phyloP scores from a whole-genome alignment of 2,797 vertebrate species.

The Phataginus tricuspis region DNA sequence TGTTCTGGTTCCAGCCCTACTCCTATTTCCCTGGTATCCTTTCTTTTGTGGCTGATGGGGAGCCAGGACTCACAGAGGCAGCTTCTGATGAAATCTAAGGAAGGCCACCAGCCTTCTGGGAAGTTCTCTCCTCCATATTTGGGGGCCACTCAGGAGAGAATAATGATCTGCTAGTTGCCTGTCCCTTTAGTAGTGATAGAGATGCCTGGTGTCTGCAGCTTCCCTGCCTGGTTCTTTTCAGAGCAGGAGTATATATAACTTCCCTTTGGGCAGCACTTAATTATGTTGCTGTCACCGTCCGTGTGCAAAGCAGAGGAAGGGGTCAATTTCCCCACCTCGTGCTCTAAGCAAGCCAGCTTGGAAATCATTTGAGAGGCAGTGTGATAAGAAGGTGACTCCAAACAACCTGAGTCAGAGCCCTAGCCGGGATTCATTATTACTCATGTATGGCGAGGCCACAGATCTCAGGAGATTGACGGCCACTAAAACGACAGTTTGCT shows the following conservation, averaged over 20 bases:
- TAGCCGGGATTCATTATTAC: not conserved
- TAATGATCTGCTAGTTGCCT: not conserved
- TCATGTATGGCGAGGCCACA: not conserved
- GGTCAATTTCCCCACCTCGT: no score
- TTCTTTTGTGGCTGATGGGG: not conserved
- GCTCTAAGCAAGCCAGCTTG: not conserved
- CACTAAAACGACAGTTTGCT: fast-evolving
- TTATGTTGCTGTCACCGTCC: no score
- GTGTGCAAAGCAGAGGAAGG: not conserved
- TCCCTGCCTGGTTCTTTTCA: not conserved
- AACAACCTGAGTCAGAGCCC: not conserved
- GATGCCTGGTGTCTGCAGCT: not conserved
- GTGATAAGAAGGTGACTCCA: not conserved
- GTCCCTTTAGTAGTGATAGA: not conserved
- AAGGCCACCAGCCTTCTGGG: not conserved
- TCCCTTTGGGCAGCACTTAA: no score
- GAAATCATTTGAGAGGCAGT: not conserved
- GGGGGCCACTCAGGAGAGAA: not conserved
- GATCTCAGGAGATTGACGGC: not conserved
- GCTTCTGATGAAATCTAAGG: not conserved
- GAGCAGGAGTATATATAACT: not conserved
- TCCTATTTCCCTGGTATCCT: not conserved
- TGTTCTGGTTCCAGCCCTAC: not conserved
- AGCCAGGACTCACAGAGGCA: not conserved
- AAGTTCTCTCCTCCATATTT: not conserved